phyloP scores from a whole-genome alignment of 2,113 vertebrate species.

The Microcebus jonahi region DNA sequence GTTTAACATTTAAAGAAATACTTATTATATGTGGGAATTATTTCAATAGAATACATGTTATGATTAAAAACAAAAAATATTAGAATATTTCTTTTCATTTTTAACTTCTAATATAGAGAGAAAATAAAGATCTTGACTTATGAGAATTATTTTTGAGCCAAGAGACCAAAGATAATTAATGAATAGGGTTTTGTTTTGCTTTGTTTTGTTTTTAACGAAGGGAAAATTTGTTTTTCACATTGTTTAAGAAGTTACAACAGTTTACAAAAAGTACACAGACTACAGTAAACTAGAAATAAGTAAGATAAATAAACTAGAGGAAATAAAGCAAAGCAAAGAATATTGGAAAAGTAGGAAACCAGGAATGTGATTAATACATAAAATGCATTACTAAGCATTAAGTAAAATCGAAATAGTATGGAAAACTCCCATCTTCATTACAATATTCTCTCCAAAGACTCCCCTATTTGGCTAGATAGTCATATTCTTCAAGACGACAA shows the following conservation, averaged over 20 bases:
- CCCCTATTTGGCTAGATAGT: background rate
- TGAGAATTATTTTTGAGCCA: background rate
- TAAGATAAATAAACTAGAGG: background rate
- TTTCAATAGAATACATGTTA: background rate
- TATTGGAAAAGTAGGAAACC: background rate
- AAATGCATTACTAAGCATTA: background rate
- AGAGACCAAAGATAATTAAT: background rate
- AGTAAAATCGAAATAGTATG: background rate
- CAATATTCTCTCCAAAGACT: background rate
- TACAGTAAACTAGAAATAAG: background rate
- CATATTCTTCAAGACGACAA: background rate
- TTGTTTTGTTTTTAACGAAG: background rate
- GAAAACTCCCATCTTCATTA: background rate
- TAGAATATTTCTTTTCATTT: background rate
- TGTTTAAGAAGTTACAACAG: background rate
- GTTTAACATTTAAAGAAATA: constrained; percentile 26
- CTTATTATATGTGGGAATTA: background rate
- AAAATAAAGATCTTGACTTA: background rate
- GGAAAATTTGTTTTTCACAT: background rate
- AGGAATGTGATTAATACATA: background rate
- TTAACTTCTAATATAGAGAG: background rate
- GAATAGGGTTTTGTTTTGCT: background rate
- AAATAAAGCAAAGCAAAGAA: background rate
- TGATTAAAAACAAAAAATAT: background rate
- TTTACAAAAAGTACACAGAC: background rate